Base-by-base conservation (phyloP, 2,797 vertebrate species). In the Molothrus ater region DNA sequence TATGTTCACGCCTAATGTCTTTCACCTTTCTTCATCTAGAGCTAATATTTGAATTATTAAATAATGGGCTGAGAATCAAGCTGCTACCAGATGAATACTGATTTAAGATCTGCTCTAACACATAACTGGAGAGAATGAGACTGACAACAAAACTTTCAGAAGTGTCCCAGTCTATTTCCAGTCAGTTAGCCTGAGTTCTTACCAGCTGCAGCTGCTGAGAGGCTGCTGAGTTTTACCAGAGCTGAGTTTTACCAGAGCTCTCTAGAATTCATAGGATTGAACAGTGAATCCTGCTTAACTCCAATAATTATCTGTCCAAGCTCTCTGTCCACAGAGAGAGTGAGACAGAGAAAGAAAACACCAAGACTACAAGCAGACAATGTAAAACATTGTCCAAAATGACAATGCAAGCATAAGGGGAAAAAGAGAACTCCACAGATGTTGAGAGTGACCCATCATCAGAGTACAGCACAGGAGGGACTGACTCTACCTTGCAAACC, bases 1-100 rank as follows among this genome's bases (percentile, higher is more conserved):
- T 76, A 74, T 47, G 38, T 50, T 90, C 60, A 70, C 18, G 34
- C 14, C 56, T 76, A 73, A 88, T 68, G 31, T 71, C 75, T 54
- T 88, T 84, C 42, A 88, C 78, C 76, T 80, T 84, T 81, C 70
- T 66, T 65, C 76, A 91, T 86, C 76, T 74, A 65, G 19, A 70
- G 66, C 15, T 94, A 96, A 79, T 76, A 81, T 34, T 59, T 70
- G 48, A 90, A 86, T 88, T 76, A 76, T 53, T 91, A 86, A 93
- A 90, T 70, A 90, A 79, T 64, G 63, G 63, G 19, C 32, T 92
- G 60, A 90, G 63, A 81, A 90, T 24, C 53, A 84, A 78, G 64
- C n/a, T 86, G 48, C 36, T 86, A 54, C n/a, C 29, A 57, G 34
- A 50, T 43, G 60, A 95, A 93, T 76, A 60, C n/a, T 78, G 84